Base-by-base conservation (phyloP, 1,140 invertebrate species). In the Ylistrum balloti region DNA sequence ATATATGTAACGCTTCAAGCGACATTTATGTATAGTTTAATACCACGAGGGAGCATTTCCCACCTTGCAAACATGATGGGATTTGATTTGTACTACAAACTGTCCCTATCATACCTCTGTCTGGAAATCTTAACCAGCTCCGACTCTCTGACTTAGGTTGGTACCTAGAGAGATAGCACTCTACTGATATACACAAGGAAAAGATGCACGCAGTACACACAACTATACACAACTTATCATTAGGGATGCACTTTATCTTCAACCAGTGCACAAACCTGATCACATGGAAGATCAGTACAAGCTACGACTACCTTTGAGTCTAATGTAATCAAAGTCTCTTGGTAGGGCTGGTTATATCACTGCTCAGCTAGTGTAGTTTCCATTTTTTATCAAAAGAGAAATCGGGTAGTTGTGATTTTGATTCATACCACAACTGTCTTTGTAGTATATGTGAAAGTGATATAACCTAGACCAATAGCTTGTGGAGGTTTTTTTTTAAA, bases 1-100 rank as follows among this genome's bases (percentile, higher is more conserved):
- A 74, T 74, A 5, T n/a, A 74, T 74, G 56, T 28, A 74, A 74
- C 56, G 56, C 56, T n/a, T 74, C n/a, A 22, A 28, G n/a, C 13
- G 56, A 28, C 56, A n/a, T 74, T 74, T 74, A 74, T 74, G 56
- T 74, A 74, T 74, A 5, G n/a, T 74, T n/a, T 74, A 74, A 74
- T 28, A n/a, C 56, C 56, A 74, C n/a, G 5, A 1, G 56, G 56
- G n/a, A 74, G 13, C 56, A 74, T 74, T 74, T 74, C 17, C 56
- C n/a, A 74, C 15, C 56, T 28, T 5, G 28, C 56, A 74, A 74
- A 74, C n/a, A n/a, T 28, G 56, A 74, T n/a, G n/a, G 56, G 56
- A n/a, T n/a, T 17, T 74, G 56, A 74, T 74, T 74, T n/a, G 5
- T 74, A 28, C 56, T n/a, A 45, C 10, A 45, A 45, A 45, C 41